Evolutionary conservation across 1,140 invertebrate species (phyloP).

Genomic region (Drosophila navojoa): DNA sequence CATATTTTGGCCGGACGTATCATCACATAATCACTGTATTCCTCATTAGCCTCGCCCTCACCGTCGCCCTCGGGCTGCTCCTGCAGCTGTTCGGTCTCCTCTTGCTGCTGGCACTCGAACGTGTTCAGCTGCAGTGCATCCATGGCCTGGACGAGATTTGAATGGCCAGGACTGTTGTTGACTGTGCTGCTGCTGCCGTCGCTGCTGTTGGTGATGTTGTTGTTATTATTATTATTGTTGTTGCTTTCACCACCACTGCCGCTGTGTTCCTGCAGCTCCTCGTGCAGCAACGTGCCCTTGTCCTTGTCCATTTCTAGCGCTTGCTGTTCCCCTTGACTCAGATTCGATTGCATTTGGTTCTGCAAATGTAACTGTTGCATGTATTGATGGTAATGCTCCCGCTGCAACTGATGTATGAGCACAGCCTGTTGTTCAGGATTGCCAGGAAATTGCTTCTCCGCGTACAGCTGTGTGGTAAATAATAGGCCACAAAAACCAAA

Average conservation of each 20-base stretch:
- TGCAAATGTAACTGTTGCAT: conserved; percentile 92
- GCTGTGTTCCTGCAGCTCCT: conserved; percentile 1
- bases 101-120: conserved; percentile 33
- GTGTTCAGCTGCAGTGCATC: conserved; percentile 48
- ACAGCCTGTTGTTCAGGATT: conserved; percentile 96
- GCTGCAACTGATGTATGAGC: conserved; percentile 96
- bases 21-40: conserved; percentile 84
- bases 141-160: conserved; percentile 58
- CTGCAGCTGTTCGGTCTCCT: conserved; percentile 9
- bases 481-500: neutral
- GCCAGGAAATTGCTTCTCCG: conserved; percentile 97
- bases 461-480: conserved; percentile 87
- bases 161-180: conserved; percentile 6
- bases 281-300: neutral
- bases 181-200: neutral
- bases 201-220: conserved; percentile 49
- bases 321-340: conserved; percentile 19
- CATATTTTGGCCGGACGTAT: conserved; percentile 96
- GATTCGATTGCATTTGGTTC: conserved; percentile 42
- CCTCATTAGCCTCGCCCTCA: conserved; percentile 51
- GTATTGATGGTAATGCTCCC: conserved; percentile 99
- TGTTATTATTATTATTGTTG: conserved; percentile 15
- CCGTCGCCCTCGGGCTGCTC: conserved; percentile 22
- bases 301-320: conserved; percentile 22
- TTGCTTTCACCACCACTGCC: neutral